phyloP scores from a whole-genome alignment of 1,140 invertebrate genomes.

The Leptinotarsa texana region DNA sequence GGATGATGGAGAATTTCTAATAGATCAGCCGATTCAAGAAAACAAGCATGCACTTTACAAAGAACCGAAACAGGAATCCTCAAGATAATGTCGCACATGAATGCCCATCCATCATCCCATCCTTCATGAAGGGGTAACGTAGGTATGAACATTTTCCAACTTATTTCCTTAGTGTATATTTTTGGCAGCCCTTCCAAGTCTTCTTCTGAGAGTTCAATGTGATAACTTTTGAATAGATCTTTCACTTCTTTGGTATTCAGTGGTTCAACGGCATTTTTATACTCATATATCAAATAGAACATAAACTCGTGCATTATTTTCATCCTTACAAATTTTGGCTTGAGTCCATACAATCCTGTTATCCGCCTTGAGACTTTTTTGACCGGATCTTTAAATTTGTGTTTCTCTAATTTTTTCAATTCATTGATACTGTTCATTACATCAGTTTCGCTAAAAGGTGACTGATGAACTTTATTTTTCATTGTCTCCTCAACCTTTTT shows the following conservation, averaged over 20 bases:
- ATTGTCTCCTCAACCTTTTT: constrained; percentile 17
- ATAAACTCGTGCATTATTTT: constrained; percentile 69
- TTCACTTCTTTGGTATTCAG: constrained; percentile 44
- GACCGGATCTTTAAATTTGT: neutral
- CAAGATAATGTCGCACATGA: constrained; percentile 73
- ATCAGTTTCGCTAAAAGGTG: constrained; percentile 34
- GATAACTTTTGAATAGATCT: constrained; percentile 30
- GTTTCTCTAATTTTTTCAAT: constrained; percentile 35
- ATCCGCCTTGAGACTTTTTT: constrained; percentile 3
- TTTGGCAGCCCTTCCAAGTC: constrained; percentile 48
- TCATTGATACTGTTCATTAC: constrained; percentile 39
- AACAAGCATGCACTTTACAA: constrained; percentile 67
- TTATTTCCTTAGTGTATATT: constrained; percentile 60
- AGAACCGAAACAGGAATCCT: constrained; percentile 75
- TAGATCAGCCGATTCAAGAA: constrained; percentile 64
- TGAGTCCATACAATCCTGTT: constrained; percentile 41
- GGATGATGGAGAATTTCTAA: constrained; percentile 69
- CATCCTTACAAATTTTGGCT: constrained; percentile 72
- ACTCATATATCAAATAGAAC: constrained; percentile 67
- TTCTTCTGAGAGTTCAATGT: constrained; percentile 33
- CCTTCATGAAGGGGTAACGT: constrained; percentile 66
- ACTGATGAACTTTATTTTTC: constrained; percentile 8
- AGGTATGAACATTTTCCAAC: constrained; percentile 78
- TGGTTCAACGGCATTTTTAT: constrained; percentile 39
- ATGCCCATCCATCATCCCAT: constrained; percentile 73